These are phyloP conservation scores for Irena cyanogastra DNA, from an alignment of 2,113 vertebrate genomes.

Conservation along the genomic window DNA sequence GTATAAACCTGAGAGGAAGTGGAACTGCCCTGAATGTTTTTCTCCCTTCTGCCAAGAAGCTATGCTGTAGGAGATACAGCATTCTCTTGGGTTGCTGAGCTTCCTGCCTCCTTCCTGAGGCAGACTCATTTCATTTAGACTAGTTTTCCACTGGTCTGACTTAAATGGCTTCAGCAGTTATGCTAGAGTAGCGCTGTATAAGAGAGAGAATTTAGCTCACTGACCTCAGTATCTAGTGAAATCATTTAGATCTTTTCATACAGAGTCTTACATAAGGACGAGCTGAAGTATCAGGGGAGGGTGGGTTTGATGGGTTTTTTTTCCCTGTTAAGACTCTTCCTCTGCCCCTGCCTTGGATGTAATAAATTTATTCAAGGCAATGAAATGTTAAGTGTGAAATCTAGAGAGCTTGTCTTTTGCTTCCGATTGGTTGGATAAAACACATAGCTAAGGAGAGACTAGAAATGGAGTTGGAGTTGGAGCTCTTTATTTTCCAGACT, in stretches of 20 bases:
- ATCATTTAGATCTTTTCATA: neutral
- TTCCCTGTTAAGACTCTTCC: neutral
- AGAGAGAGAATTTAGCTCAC: neutral
- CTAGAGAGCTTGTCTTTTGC: neutral
- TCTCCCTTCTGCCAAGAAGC: neutral
- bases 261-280: neutral
- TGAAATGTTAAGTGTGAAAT: neutral
- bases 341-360: neutral
- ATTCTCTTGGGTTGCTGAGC: neutral
- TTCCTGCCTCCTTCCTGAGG: neutral
- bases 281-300: neutral
- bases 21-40: neutral
- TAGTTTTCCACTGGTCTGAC: neutral
- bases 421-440: neutral
- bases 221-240: neutral
- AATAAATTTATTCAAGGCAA: neutral
- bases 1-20: neutral
- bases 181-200: neutral
- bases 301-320: accelerated
- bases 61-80: neutral
- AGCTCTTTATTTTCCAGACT: neutral
- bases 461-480: neutral
- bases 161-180: neutral
- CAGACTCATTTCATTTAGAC: neutral
- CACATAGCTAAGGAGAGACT: neutral